phyloP scores from a whole-genome alignment of 2,113 vertebrate species.

The Rhadina sibilatrix region DNA sequence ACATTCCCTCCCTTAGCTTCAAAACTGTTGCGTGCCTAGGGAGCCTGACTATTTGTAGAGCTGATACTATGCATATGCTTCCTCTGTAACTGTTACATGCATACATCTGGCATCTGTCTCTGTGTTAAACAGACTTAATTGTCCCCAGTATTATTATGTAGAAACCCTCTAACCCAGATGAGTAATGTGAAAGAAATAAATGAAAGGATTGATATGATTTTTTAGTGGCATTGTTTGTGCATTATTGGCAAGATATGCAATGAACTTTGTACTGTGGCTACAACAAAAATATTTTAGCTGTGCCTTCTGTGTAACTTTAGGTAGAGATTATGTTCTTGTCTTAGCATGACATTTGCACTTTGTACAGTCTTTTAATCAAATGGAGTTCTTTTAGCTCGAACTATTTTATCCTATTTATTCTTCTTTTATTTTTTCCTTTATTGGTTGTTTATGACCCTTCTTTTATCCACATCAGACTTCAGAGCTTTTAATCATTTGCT shows the following conservation, averaged over 20 bases:
- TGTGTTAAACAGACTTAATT: conserved; percentile 60
- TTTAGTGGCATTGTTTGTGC: not conserved
- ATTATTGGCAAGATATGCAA: not conserved
- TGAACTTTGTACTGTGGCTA: not conserved
- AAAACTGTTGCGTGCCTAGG: conserved; percentile 41
- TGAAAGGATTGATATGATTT: not conserved
- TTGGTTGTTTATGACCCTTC: conserved; percentile 12
- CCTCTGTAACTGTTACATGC: conserved; percentile 45
- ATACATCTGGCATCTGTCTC: conserved; percentile 53
- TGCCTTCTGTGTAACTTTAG: conserved; percentile 38
- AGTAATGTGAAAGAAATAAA: conserved; percentile 9
- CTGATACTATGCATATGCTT: conserved; percentile 62
- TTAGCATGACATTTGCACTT: not conserved
- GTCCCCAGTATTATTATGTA: not conserved
- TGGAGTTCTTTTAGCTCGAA: conserved; percentile 23
- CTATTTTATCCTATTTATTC: conserved; percentile 6
- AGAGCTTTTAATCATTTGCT: conserved; percentile 19
- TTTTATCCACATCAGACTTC: conserved; percentile 24
- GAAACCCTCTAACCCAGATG: conserved; percentile 5
- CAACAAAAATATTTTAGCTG: conserved; percentile 31
- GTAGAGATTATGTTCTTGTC: not conserved
- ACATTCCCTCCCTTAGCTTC: conserved; percentile 67
- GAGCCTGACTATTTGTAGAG: conserved; percentile 60
- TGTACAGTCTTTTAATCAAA: conserved; percentile 21
- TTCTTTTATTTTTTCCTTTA: not conserved